These are phyloP conservation scores for Guaruba guarouba DNA, from an alignment of 2,113 vertebrate genomes.

Conservation along the genomic window DNA sequence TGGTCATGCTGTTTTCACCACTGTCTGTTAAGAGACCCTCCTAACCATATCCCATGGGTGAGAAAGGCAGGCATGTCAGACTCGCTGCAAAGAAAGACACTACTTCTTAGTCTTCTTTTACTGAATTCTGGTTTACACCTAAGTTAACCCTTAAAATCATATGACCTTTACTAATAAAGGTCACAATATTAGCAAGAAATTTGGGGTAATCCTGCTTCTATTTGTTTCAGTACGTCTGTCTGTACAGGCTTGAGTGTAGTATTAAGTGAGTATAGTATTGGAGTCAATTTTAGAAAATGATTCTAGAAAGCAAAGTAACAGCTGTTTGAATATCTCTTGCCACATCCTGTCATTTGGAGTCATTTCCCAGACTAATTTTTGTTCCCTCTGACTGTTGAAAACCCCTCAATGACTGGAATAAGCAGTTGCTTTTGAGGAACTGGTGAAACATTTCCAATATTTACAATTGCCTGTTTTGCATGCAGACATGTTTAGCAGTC, in stretches of 20 bases:
- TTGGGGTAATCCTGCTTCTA: not conserved
- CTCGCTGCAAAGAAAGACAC: not conserved
- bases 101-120: not conserved
- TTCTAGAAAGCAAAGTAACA: not conserved
- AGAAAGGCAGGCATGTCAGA: not conserved
- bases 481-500: not conserved
- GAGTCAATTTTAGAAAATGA: not conserved
- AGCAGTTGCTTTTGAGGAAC: not conserved
- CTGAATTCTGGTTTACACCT: not conserved
- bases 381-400: not conserved
- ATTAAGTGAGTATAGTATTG: not conserved
- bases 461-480: not conserved
- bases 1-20: not conserved
- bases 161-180: not conserved
- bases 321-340: not conserved
- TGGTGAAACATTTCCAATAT: not conserved
- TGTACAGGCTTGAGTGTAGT: not conserved
- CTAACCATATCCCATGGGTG: not conserved
- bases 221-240: not conserved
- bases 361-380: not conserved
- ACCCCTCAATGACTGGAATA: not conserved
- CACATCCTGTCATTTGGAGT: not conserved
- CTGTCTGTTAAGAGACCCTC: not conserved
- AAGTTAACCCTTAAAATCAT: not conserved
- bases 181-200: not conserved